A percentile compares a stretch with the other conserved stretches of the same genome.
phyloP scores from a whole-genome alignment of 92 coral and sea anemone species.

The Actinostola sp. region DNA sequence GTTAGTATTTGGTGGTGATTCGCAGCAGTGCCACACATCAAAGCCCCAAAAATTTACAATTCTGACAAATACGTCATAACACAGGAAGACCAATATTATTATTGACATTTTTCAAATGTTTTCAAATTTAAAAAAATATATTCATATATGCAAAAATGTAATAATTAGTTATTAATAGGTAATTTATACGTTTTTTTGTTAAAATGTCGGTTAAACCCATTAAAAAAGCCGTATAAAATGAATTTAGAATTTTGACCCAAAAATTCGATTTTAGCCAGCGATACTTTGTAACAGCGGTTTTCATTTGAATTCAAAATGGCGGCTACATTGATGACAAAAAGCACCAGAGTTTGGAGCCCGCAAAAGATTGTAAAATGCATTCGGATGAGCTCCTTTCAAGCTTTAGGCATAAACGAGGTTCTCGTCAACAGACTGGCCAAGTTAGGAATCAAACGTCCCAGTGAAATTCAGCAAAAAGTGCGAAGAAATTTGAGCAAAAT shows the following conservation, averaged over 20 bases:
- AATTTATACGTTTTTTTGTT: no score
- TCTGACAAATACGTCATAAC: slow-evolving; percentile 9
- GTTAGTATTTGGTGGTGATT: neutral
- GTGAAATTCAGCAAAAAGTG: slow-evolving; percentile 84
- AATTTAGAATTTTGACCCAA: neutral
- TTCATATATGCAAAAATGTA: no score
- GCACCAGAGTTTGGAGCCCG: neutral
- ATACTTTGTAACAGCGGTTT: neutral
- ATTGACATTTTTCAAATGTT: no score
- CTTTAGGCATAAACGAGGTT: slow-evolving; percentile 56
- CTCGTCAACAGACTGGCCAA: slow-evolving; percentile 61
- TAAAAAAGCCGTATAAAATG: no score
- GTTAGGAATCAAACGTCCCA: slow-evolving; percentile 54
- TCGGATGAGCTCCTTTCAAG: slow-evolving; percentile 58
- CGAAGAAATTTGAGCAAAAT: neutral
- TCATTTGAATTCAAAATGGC: slow-evolving; percentile 62
- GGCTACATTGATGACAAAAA: slow-evolving; percentile 11
- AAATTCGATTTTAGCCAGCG: slow-evolving; percentile 6
- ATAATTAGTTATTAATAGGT: no score
- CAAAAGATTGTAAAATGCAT: neutral
- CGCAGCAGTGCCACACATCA: slow-evolving; percentile 1
- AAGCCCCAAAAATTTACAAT: no score
- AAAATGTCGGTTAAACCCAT: neutral
- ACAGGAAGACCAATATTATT: slow-evolving; percentile 8
- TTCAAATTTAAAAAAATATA: no score